Percentiles rank a stretch among this genome's conserved stretches.
phyloP scores from a whole-genome alignment of 1,140 invertebrate species.

The Euschistus heros region DNA sequence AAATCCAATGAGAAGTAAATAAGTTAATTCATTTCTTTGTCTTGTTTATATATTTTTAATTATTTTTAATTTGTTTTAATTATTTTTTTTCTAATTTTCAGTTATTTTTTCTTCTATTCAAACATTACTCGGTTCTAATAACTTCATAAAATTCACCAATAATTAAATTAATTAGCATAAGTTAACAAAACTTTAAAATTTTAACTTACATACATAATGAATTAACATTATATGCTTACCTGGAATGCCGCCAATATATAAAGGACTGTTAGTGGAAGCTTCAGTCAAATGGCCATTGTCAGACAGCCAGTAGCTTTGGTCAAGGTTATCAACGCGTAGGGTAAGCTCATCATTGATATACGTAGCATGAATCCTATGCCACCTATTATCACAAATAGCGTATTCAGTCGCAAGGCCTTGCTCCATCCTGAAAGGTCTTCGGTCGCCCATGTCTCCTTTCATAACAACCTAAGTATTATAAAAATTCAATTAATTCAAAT shows the following conservation, averaged over 20 bases:
- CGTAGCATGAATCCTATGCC: slow-evolving; percentile 70
- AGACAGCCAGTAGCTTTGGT: slow-evolving; percentile 41
- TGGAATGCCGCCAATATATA: slow-evolving; percentile 78
- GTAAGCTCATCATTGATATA: slow-evolving; percentile 57
- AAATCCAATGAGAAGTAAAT: too few species aligned
- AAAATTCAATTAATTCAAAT: too few species aligned
- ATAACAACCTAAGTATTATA: slow-evolving; percentile 46
- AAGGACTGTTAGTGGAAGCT: slow-evolving; percentile 44
- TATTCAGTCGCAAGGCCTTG: slow-evolving; percentile 48
- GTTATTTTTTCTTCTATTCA: too few species aligned
- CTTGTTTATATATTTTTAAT: too few species aligned
- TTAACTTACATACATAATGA: too few species aligned
- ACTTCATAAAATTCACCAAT: too few species aligned
- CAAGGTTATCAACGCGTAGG: slow-evolving; percentile 58
- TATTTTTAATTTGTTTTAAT: too few species aligned
- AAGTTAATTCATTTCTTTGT: too few species aligned
- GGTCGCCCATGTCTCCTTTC: slow-evolving; percentile 54
- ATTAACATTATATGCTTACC: slow-evolving; percentile 42
- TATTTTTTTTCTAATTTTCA: too few species aligned
- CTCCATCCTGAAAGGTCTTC: slow-evolving; percentile 46
- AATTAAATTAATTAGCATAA: too few species aligned
- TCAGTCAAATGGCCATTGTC: slow-evolving; percentile 38
- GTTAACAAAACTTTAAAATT: too few species aligned
- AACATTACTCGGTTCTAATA: too few species aligned
- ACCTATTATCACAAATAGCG: slow-evolving; percentile 70